phyloP scores from a whole-genome alignment of 2,797 vertebrate species.

The Notoglanidium macrostoma region DNA sequence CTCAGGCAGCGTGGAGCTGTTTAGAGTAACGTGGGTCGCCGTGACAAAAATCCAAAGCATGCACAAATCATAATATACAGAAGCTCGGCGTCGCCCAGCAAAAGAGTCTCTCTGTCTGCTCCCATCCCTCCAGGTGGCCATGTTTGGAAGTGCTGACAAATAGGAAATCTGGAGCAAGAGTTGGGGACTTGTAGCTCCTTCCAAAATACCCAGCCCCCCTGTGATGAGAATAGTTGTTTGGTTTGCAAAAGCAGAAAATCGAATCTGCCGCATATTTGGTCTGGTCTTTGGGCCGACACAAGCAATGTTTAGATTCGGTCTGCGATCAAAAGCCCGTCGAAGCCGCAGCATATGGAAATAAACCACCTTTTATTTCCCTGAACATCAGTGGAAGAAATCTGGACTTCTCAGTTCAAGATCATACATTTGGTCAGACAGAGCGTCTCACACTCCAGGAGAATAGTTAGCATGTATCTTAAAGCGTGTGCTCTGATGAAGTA shows the following conservation, averaged over 20 bases:
- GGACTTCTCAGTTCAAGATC: conserved; percentile 28
- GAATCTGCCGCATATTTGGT: conserved; percentile 43
- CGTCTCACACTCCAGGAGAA: conserved; percentile 1
- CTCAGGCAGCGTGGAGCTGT: conserved; percentile 66
- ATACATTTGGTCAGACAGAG: conserved; percentile 22
- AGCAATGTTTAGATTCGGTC: conserved; percentile 35
- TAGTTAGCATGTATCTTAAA: neutral
- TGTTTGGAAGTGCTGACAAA: conserved; percentile 83
- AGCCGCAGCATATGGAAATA: conserved; percentile 41
- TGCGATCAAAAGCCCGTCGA: conserved; percentile 38
- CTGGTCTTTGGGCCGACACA: conserved; percentile 33
- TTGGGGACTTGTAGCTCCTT: conserved; percentile 50
- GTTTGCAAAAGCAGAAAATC: conserved; percentile 41
- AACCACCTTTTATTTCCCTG: conserved; percentile 26
- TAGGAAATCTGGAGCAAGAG: conserved; percentile 70
- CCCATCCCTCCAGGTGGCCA: conserved; percentile 73
- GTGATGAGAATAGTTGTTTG: conserved; percentile 38
- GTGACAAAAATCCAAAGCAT: conserved; percentile 76
- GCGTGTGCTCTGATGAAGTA: neutral
- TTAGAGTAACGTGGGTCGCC: conserved; percentile 77
- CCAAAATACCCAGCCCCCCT: conserved; percentile 61
- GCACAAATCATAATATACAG: conserved; percentile 79
- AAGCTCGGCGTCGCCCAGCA: conserved; percentile 71
- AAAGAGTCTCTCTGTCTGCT: conserved; percentile 73
- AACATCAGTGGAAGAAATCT: conserved; percentile 41